phyloP scores from a whole-genome alignment of 2,797 vertebrate genomes.

The Knipowitschia caucasica region DNA sequence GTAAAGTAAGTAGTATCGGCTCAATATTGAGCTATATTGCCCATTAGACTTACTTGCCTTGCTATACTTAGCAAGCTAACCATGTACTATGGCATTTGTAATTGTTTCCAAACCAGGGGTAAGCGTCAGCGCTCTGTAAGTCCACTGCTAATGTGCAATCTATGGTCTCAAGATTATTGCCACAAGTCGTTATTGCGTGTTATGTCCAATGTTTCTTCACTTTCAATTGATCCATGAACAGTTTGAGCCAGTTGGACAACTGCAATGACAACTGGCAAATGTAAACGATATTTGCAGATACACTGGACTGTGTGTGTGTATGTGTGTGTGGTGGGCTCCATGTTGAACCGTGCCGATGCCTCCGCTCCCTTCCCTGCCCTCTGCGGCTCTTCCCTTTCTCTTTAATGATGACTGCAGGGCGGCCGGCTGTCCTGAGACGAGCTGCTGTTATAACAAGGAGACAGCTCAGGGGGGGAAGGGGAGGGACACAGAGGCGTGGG shows the following conservation, averaged over 20 bases:
- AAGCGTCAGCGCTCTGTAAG: too few species aligned
- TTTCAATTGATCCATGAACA: too few species aligned
- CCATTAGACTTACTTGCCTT: too few species aligned
- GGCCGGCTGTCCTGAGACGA: constrained; percentile 54
- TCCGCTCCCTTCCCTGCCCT: constrained; percentile 50
- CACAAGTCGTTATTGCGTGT: too few species aligned
- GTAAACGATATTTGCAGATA: constrained; percentile 24
- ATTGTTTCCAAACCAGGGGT: too few species aligned
- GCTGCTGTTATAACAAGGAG: constrained; percentile 60
- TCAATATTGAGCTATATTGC: too few species aligned
- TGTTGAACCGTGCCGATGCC: constrained; percentile 63
- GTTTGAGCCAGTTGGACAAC: not conserved
- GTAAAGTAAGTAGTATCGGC: too few species aligned
- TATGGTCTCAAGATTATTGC: too few species aligned
- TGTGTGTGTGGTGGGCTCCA: constrained; percentile 63
- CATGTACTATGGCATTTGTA: too few species aligned
- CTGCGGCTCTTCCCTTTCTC: constrained; percentile 52
- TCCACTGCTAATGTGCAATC: too few species aligned
- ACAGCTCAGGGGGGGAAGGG: constrained; percentile 32
- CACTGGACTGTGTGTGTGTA: constrained; percentile 59
- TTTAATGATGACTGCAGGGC: constrained; percentile 74
- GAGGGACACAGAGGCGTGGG: constrained; percentile 32
- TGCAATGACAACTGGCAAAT: not conserved
- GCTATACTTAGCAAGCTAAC: too few species aligned
- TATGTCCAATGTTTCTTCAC: too few species aligned